Evolutionary conservation across 2,797 vertebrate genomes (phyloP).

Genomic region (Gallirallus australis): DNA sequence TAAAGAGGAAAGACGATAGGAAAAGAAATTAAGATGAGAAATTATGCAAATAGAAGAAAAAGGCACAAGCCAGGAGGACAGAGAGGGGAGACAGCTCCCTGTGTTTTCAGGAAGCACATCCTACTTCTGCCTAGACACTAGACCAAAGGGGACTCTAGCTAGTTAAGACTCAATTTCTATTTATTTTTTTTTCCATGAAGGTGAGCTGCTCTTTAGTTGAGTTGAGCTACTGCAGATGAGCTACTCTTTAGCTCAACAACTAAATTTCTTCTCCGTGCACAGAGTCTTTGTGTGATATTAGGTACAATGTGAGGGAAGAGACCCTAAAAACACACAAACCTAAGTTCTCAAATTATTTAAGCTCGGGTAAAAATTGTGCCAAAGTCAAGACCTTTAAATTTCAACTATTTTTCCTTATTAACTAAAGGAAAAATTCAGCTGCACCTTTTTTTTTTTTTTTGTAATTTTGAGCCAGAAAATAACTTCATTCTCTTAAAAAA

Average conservation of each 20-base stretch:
- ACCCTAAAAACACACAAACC: not conserved
- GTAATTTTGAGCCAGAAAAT: no score
- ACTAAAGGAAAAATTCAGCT: not conserved
- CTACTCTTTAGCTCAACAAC: not conserved
- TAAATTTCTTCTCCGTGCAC: not conserved
- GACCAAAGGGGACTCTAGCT: not conserved
- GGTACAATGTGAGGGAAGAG: not conserved
- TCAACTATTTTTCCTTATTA: not conserved
- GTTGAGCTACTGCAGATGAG: not conserved
- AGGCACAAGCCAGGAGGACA: not conserved
- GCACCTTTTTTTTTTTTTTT: rapidly evolving
- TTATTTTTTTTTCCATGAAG: not conserved
- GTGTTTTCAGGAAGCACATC: not conserved
- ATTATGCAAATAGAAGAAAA: conserved; percentile 6
- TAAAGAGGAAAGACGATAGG: not conserved
- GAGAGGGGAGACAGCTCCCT: not conserved
- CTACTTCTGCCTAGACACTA: not conserved
- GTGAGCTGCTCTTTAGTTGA: not conserved
- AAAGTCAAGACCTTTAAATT: not conserved
- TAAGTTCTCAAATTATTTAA: not conserved
- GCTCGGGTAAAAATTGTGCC: not conserved
- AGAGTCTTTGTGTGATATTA: not conserved
- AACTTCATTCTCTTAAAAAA: no score
- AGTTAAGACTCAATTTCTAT: not conserved
- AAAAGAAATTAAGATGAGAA: not conserved